Base-by-base conservation (phyloP, 1,140 invertebrate genomes). In the Lasioglossum baleicum region DNA sequence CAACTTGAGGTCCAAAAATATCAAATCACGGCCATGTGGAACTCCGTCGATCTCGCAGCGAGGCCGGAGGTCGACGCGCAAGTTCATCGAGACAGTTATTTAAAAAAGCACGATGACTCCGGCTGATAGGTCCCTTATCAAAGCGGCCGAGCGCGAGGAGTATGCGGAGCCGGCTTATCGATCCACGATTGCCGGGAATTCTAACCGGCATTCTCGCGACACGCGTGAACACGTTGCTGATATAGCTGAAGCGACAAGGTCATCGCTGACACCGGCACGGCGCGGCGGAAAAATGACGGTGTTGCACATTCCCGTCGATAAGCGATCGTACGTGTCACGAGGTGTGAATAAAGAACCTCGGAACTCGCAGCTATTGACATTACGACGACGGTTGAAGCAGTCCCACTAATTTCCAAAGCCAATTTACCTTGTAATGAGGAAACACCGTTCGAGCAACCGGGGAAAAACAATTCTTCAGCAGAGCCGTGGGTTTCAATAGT, bases 181-280 rank as follows among this genome's bases (percentile, higher is more conserved):
- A 84, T 84, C 66, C 61, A 58, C 31, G 70, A 42, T 51, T 75
- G 70, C 60, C 40, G 67, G 61, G 56, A 75, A 48, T 80, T 72
- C 71, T 72, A 68, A 61, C 68, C 44, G 69, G 67, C 44, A 65
- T 53, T 53, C 44, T 71, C 56, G 53, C 20, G 56, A 31, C 61
- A 20, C 20, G 60, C 44, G 22, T 22, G 0, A 17, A 20, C 22
- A 68, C 26, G n/a, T 20, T 26, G 44, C 71, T 64, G 58, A 65
- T 72, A 56, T 44, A 78, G 44, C 75, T 56, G 65, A 66, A 53
- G 63, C 48, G 63, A 53, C 83, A 84, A 84, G 83, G 83, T 84
- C 82, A 78, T 64, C 75, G 65, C 8, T 63, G 67, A 64, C 51
- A 71, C 22, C 58, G 71, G 35, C 5, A 11, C 42, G 42, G 35